Percentiles rank a stretch among this genome's conserved stretches.
Conservation (phyloP, 2,113 vertebrate species). For the Hippocampus abdominalis region DNA sequence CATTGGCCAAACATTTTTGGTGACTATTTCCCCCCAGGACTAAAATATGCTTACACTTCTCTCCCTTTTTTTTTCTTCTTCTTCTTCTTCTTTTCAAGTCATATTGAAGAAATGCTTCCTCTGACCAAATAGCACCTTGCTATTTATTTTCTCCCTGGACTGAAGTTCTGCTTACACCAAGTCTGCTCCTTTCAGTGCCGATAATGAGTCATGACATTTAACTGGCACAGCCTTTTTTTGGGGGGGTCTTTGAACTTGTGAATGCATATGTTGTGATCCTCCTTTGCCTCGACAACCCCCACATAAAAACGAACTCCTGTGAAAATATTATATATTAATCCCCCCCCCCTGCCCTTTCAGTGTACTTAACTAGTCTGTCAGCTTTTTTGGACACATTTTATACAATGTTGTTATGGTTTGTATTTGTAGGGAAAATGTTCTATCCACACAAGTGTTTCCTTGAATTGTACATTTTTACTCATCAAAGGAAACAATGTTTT, state of each 20-base stretch:
- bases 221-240: constrained; percentile 39
- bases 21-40: constrained; percentile 12
- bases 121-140: constrained; percentile 16
- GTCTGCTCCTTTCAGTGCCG: constrained; percentile 16
- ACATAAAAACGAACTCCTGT: neutral
- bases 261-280: constrained; percentile 18
- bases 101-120: constrained; percentile 8
- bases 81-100: neutral
- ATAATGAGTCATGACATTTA: constrained; percentile 29
- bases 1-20: constrained; percentile 13
- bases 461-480: neutral
- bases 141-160: constrained; percentile 14
- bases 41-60: constrained; percentile 3
- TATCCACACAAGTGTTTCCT: neutral
- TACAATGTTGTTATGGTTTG: neutral
- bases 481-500: neutral
- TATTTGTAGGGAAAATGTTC: neutral
- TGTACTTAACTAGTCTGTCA: neutral
- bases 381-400: constrained; percentile 6
- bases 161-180: constrained; percentile 11
- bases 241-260: constrained; percentile 2
- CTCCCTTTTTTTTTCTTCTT: neutral
- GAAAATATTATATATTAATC: constrained; percentile 1
- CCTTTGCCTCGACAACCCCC: constrained; percentile 14
- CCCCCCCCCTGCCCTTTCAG: too few relatives aligned